Evolutionary conservation across 2,113 vertebrate species (phyloP).

Genomic region (Entelurus aequoreus): DNA sequence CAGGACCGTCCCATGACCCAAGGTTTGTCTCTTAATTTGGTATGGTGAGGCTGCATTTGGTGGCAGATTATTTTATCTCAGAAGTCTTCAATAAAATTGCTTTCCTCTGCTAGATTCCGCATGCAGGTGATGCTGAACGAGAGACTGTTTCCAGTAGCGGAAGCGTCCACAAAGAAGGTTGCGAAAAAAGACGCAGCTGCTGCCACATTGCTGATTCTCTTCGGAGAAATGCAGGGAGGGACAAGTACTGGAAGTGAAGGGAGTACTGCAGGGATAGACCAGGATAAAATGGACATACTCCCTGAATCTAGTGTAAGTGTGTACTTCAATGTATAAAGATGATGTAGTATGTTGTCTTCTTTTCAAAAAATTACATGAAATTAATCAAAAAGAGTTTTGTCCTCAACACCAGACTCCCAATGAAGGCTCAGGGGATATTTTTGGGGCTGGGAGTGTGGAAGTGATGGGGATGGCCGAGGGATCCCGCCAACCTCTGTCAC

Average conservation of each 20-base stretch:
- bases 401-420: slow-evolving; percentile 23
- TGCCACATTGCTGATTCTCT: slow-evolving; percentile 79
- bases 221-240: slow-evolving; percentile 69
- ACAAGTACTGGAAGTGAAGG: slow-evolving; percentile 31
- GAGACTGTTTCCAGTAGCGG: slow-evolving; percentile 81
- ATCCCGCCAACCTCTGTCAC: slow-evolving; percentile 56
- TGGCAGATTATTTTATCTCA: neutral
- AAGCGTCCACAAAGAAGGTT: slow-evolving; percentile 91
- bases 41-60: neutral
- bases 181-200: slow-evolving; percentile 92
- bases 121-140: slow-evolving; percentile 90
- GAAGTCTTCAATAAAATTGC: neutral
- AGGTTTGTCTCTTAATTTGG: slow-evolving; percentile 69
- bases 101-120: slow-evolving; percentile 76
- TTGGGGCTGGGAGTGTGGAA: slow-evolving; percentile 25
- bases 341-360: no score
- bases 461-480: slow-evolving; percentile 46
- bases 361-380: no score
- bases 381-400: no score
- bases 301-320: slow-evolving; percentile 47
- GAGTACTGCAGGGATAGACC: slow-evolving; percentile 28
- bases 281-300: slow-evolving; percentile 23
- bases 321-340: no score
- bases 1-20: slow-evolving; percentile 90
- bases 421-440: slow-evolving; percentile 25